Conservation (phyloP, 2,888 invertebrate species). For the Athalia cordata region DNA sequence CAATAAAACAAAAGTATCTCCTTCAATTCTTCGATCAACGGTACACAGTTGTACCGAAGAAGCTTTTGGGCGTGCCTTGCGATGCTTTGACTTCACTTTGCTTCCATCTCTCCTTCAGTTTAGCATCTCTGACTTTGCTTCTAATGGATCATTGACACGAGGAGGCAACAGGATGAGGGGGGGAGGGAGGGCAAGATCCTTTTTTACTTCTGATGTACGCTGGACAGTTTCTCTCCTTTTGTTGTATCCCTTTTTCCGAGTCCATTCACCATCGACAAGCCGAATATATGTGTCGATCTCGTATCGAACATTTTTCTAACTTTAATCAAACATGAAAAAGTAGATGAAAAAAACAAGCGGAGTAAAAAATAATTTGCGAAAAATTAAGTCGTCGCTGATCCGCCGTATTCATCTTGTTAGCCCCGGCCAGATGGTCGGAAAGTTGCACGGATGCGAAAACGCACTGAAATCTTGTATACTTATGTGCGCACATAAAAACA, state of each 20-base stretch:
- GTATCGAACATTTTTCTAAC: no score
- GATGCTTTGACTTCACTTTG: background rate
- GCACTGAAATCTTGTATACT: background rate
- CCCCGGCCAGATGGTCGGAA: background rate
- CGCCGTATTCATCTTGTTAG: background rate
- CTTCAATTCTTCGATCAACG: no score
- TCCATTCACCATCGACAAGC: no score
- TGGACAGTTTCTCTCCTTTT: background rate
- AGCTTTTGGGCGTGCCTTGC: constrained; percentile 26
- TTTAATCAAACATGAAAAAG: no score
- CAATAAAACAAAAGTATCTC: no score
- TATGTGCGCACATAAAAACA: background rate
- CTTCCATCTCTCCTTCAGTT: background rate
- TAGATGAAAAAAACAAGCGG: no score
- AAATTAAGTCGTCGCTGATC: background rate
- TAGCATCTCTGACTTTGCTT: background rate
- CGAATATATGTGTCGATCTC: no score
- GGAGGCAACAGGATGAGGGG: background rate
- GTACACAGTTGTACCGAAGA: background rate
- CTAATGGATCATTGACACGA: constrained; percentile 35
- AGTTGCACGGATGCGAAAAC: background rate
- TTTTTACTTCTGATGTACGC: background rate
- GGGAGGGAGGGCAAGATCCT: constrained; percentile 25
- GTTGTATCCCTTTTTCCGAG: background rate
- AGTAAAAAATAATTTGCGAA: background rate